Evolutionary conservation across 2,113 vertebrate species (phyloP), one percentile per base, ranked within the genome.

Genomic region (Chionis minor): DNA sequence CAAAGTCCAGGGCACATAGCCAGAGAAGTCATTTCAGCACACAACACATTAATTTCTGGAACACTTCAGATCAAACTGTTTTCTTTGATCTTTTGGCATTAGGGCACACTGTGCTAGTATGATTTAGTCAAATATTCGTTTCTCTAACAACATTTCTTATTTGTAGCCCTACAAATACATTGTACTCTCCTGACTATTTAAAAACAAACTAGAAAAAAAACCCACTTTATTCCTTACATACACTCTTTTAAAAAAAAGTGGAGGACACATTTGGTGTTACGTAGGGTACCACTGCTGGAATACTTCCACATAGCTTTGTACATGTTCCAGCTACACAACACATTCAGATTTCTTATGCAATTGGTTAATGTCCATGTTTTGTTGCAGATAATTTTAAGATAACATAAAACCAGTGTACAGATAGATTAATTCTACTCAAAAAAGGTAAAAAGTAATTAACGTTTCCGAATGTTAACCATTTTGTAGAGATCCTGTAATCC

Each of bases 371-470:
- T 51, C 49, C 65, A 38, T 12, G 65, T 47, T 56, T 67, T 45
- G 49, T 6, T 84, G 8, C 75, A 86, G n/a, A 91, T 12, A 73
- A 14, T 58, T 81, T 81, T 67, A 74, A 86, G 86, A 58, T 35
- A 94, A 77, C 33, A 44, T 32, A 85, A 58, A 14, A 70, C 52
- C 58, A 88, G 30, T 33, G 58, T 11, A 77, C 6, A 74, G 28
- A 70, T 23, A 90, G 72, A 81, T 63, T 77, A 69, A 79, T 79
- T 94, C 45, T 88, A 84, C 59, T 71, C 20, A 35, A 58, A 77
- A 79, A 83, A 79, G 24, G 27, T 61, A 82, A 95, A 78, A 22
- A 79, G 51, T 73, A 95, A 90, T 91, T 94, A 93, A 59, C 52
- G 69, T 58, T 94, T 81, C 35, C 66, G 94, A 82, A 89, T 18